Base-by-base conservation (phyloP, 2,797 vertebrate species). In the Microctenopoma stevenorrisi region DNA sequence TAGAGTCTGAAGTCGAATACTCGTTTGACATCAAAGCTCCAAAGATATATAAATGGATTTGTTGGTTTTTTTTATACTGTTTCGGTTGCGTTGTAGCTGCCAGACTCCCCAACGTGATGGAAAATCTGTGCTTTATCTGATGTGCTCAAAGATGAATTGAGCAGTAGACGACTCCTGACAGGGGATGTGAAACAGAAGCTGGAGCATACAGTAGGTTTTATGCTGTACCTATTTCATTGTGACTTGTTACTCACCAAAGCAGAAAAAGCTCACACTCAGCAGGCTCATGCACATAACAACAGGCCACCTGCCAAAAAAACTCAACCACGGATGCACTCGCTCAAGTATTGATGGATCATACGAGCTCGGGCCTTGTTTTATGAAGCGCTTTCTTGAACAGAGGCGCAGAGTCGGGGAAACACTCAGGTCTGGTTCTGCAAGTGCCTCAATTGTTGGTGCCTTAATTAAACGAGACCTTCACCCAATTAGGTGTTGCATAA, bases 291-390 rank as follows among this genome's bases (percentile, higher is more conserved):
- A 46, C 73, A 52, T 14, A 62, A 30, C 74, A 40, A 38, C 76
- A 56, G 66, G 67, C 68, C 56, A 53, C 9, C 69, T 80, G 81
- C 79, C 80, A 77, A 67, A 77, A 66, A 56, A 72, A 35, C 71
- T 46, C 42, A 42, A 69, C 59, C 62, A 73, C 67, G 58, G 76
- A 74, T 62, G 68, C 35, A 49, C 51, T 43, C 33, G 44, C 44
- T 44, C 57, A 56, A 77, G 28, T 62, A 57, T 49, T 62, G 67
- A 66, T 66, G 69, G 52, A 25, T 42, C 50, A 11, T 11, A 42
- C 50, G 46, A 59, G 60, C 46, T 4, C 47, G 9, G 44, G 48
- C 5, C 48, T 16, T 56, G 1, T 30, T 69, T 72, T 63, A 46
- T 4, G 35, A 60, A 33, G 73, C 49, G 2, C 37, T 30, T 28